Percentiles rank a stretch among this genome's conserved stretches.
These are phyloP conservation scores for Molorchus minor DNA, from an alignment of 2,888 invertebrate species.

Conservation along the genomic window DNA sequence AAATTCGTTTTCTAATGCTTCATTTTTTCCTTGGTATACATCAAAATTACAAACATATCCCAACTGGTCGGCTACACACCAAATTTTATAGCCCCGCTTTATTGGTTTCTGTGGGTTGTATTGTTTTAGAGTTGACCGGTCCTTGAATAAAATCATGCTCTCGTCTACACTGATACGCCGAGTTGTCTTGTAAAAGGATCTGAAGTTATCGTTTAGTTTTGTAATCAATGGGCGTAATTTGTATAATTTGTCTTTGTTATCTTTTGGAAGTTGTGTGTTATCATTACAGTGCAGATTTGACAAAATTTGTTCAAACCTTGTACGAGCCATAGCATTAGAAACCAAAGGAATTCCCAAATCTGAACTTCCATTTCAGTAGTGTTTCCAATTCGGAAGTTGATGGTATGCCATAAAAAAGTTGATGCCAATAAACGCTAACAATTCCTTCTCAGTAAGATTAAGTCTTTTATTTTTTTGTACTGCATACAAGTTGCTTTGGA, in stretches of 20 bases:
- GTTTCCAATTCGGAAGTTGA: slow-evolving; percentile 29
- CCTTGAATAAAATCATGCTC: slow-evolving; percentile 11
- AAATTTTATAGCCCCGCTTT: slow-evolving; percentile 36
- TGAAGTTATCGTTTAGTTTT: neutral
- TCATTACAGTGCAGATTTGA: slow-evolving; percentile 22
- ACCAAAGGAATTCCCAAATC: slow-evolving; percentile 21
- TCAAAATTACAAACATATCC: slow-evolving; percentile 37
- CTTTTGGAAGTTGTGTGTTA: slow-evolving; percentile 5
- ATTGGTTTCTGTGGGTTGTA: slow-evolving; percentile 8
- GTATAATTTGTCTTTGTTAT: slow-evolving; percentile 22
- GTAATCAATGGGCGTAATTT: slow-evolving; percentile 7
- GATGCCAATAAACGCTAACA: slow-evolving; percentile 30
- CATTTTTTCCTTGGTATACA: slow-evolving; percentile 41
- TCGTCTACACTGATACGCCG: slow-evolving; percentile 3
- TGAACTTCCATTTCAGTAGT: slow-evolving; percentile 9
- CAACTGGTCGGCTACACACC: slow-evolving; percentile 30
- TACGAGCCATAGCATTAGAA: slow-evolving; percentile 10
- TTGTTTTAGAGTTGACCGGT: slow-evolving; percentile 1
- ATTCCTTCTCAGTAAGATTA: slow-evolving; percentile 28
- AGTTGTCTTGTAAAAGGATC: neutral
- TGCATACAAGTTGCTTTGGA: slow-evolving; percentile 39
- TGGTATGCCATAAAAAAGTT: slow-evolving; percentile 34
- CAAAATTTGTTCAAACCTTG: slow-evolving; percentile 25
- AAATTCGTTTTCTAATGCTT: slow-evolving; percentile 27
- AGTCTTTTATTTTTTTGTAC: slow-evolving; percentile 31